Percentiles rank a stretch among this genome's conserved stretches.
Evolutionary conservation across 2,888 invertebrate species (phyloP).

Genomic region (Arge pagana): DNA sequence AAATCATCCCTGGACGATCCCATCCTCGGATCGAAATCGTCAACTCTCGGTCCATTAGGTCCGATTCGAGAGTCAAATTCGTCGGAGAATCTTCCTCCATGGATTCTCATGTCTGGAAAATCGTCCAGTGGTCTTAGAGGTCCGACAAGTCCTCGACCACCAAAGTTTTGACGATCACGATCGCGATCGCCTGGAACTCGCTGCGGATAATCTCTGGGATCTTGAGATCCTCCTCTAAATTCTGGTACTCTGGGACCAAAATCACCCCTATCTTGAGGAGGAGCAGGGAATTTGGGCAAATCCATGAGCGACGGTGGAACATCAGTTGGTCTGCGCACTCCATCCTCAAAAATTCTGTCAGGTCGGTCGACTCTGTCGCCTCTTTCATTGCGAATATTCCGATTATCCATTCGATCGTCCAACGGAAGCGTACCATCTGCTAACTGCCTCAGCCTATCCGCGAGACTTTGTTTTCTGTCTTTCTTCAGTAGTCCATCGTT

Average conservation of each 20-base stretch:
- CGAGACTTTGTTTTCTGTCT: conserved; percentile 52
- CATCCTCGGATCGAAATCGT: conserved; percentile 43
- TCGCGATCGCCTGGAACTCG: conserved; percentile 41
- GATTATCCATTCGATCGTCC: conserved; percentile 49
- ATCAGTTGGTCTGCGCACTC: conserved; percentile 40
- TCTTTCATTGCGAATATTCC: conserved; percentile 38
- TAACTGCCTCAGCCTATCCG: conserved; percentile 54
- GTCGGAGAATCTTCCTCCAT: conserved; percentile 44
- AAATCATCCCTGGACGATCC: conserved; percentile 46
- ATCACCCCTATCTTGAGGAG: conserved; percentile 44
- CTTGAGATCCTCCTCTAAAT: conserved; percentile 43
- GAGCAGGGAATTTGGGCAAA: conserved; percentile 47
- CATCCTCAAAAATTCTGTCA: conserved; percentile 42
- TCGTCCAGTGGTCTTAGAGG: conserved; percentile 41
- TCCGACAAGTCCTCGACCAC: conserved; percentile 35
- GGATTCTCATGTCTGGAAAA: conserved; percentile 45
- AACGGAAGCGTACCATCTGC: conserved; percentile 55
- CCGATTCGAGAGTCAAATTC: conserved; percentile 49
- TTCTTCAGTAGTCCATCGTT: conserved; percentile 38
- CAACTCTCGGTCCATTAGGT: conserved; percentile 44
- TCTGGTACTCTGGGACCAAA: conserved; percentile 46
- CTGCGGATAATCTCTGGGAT: conserved; percentile 43
- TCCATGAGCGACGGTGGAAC: conserved; percentile 55
- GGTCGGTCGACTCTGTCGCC: conserved; percentile 41
- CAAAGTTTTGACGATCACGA: conserved; percentile 43